Percentiles rank a stretch among this genome's conserved stretches.
Evolutionary conservation across 2,113 vertebrate species (phyloP).

Genomic region (Odocoileus hemionus): DNA sequence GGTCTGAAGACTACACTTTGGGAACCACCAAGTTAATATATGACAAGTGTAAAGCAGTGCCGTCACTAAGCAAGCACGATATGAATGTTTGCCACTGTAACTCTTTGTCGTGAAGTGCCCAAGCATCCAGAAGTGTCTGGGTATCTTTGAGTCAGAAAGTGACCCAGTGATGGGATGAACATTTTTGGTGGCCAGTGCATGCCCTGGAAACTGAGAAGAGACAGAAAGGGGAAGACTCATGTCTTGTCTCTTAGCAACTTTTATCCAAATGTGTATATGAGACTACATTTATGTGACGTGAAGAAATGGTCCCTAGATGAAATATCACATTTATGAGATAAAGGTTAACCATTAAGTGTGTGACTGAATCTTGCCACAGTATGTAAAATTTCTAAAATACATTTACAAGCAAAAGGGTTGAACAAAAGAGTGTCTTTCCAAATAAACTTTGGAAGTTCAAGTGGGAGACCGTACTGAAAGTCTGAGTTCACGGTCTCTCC

Average conservation of each 20-base stretch:
- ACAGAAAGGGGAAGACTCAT: background rate
- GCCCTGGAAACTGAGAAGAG: background rate
- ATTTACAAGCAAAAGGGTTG: conserved; percentile 22
- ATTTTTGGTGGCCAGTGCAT: background rate
- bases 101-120: background rate
- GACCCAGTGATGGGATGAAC: background rate
- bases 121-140: background rate
- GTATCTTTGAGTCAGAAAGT: conserved; percentile 3
- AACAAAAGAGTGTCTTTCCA: conserved; percentile 55
- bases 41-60: background rate
- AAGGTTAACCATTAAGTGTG: background rate
- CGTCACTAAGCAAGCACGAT: background rate
- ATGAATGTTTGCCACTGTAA: background rate
- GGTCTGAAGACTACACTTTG: background rate
- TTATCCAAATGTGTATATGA: background rate
- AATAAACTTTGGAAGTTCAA: conserved; percentile 58
- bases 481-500: conserved; percentile 20
- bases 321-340: background rate
- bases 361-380: background rate
- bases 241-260: background rate
- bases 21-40: background rate
- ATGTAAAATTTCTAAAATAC: conserved; percentile 23
- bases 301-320: background rate
- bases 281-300: background rate
- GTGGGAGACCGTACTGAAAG: background rate